Base-by-base conservation (phyloP, 2,888 invertebrate species). In the Tachina grossa region DNA sequence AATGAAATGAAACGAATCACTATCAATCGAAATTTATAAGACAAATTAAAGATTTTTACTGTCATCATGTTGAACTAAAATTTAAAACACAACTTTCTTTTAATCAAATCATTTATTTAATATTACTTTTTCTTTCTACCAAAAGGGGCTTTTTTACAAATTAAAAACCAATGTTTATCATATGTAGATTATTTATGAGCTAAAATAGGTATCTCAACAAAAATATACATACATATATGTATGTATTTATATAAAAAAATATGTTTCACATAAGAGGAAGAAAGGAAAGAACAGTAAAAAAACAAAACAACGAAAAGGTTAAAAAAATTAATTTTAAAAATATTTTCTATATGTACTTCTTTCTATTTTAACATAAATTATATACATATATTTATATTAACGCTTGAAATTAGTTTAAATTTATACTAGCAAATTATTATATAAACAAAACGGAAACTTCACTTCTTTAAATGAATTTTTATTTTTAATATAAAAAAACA, bases 401-500 rank as follows among this genome's bases (percentile, higher is more conserved):
- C 14, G 14, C 53, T 45, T 49, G 57, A 74, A 65, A 75, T 65
- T 49, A 53, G 69, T 77, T n/a, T 76, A 76, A 80, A 81, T 57
- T 85, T 81, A 81, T 57, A 77, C 77, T 78, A 82, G 45, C 45
- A 59, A 66, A 66, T 43, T 61, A 68, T 43, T 47, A 61, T 45
- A 55, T 31, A 55, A 80, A 63, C 22, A 63, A 74, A 69, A 81
- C 13, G 51, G 57, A 79, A 84, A 69, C 22, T 63, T 47, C 39
- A 43, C 31, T 22, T 19, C 8, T 3, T 39, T 53, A 68, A 39
- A 49, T 63, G 41, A 71, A 11, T 65, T 74, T 57, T 78, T n/a
- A 39, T 61, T 16, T 74, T 78, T 19, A 74, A 55, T 81, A 71
- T 53, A 80, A 83, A 81, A 22, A 85, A 85, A 83, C 47, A 76